phyloP scores from a whole-genome alignment of 2,797 vertebrate species.

The Enteromius trimaculatus region DNA sequence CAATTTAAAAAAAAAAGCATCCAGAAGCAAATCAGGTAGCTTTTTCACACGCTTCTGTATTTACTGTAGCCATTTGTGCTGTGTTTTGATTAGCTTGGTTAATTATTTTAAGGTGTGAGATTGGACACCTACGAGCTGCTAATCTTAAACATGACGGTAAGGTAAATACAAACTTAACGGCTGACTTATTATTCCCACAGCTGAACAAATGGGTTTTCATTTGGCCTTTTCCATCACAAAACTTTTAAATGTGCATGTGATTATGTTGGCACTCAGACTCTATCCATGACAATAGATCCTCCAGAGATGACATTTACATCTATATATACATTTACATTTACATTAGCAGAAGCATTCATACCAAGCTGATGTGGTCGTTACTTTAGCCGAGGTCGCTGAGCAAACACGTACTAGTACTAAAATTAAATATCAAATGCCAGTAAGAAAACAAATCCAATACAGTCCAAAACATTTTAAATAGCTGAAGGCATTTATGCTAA shows the following conservation, averaged over 20 bases:
- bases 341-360: conserved; percentile 19
- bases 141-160: conserved; percentile 25
- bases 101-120: conserved; percentile 22
- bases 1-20: not conserved
- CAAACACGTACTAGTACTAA: conserved; percentile 1
- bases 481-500: not conserved
- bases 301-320: conserved; percentile 34
- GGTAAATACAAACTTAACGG: conserved; percentile 24
- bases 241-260: conserved; percentile 19
- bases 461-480: not conserved
- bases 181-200: conserved; percentile 6
- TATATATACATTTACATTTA: conserved; percentile 29
- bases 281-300: conserved; percentile 33
- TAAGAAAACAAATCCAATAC: not conserved
- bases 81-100: conserved; percentile 32
- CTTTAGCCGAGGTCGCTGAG: not conserved
- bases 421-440: not conserved
- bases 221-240: conserved; percentile 32
- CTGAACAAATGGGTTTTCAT: conserved; percentile 28
- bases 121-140: conserved; percentile 1
- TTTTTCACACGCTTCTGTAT: conserved; percentile 26
- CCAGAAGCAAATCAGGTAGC: not conserved
- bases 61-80: conserved; percentile 10
- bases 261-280: conserved; percentile 10
- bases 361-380: not conserved